These are phyloP conservation scores for Arctocebus calabarensis DNA, from an alignment of 2,797 vertebrate species.

Conservation along the genomic window DNA sequence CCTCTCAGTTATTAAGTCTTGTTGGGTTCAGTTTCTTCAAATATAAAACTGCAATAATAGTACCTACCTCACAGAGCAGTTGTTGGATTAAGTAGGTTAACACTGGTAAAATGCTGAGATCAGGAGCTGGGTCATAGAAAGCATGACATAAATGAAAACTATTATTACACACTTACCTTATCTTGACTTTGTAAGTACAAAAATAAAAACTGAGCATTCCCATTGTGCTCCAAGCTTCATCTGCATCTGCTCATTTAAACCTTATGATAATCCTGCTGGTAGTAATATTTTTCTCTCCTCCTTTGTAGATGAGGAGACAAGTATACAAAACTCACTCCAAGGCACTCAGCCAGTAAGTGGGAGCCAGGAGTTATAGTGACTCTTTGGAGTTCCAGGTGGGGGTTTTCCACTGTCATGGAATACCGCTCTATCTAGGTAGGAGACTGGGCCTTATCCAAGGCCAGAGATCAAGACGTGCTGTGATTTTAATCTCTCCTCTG, in stretches of 20 bases:
- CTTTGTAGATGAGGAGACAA: background rate
- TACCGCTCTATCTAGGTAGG: background rate
- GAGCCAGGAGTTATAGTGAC: background rate
- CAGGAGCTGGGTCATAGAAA: background rate
- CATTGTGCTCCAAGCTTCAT: fast-evolving
- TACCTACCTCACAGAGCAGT: background rate
- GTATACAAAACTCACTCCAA: background rate
- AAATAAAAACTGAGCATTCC: background rate
- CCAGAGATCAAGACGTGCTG: background rate
- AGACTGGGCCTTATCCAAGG: background rate
- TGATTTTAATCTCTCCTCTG: background rate
- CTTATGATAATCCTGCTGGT: background rate
- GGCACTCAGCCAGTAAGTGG: background rate
- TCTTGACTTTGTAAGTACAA: background rate
- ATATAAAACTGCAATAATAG: background rate
- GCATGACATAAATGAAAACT: background rate
- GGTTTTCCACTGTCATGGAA: background rate
- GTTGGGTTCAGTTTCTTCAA: background rate
- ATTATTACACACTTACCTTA: background rate
- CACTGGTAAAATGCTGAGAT: background rate
- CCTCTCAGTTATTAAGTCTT: background rate
- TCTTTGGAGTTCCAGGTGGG: background rate
- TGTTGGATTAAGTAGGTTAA: background rate
- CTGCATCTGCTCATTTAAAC: background rate
- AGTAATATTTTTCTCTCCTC: background rate